Base-by-base conservation (phyloP, 1,140 invertebrate species). In the Danaus melanippus region DNA sequence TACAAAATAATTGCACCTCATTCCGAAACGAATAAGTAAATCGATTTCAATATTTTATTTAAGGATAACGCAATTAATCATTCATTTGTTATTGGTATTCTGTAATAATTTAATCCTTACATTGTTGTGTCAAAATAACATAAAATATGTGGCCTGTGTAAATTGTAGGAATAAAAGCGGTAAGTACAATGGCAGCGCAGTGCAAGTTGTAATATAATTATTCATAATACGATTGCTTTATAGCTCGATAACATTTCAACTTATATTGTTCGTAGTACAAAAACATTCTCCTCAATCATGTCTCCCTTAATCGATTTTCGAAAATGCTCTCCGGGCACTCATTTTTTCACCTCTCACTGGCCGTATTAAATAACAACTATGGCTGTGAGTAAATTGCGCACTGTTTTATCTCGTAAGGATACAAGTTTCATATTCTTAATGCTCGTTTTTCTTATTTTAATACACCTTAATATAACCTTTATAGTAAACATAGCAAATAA, bases 301-400 rank as follows among this genome's bases (percentile, higher is more conserved):
- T 77, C 76, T 67, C 49, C 62, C 73, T 79, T 79, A 81, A 81
- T 78, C 78, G 78, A 79, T 81, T 77, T 80, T 74, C 71, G 69
- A 77, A 79, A 76, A 75, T 63, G 65, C 63, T 49, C 64, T 66
- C 58, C 62, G 64, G 64, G 49, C 60, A 66, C 62, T 81, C 79
- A 76, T 77, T 79, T 77, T 60, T 79, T 77, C 69, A 74, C 67
- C 62, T 72, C 56, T 58, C 45, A 56, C 56, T 62, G 64, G 52
- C 45, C 55, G 61, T 62, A 65, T 71, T 74, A 72, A 72, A 74
- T 72, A 72, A 71, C 66, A 64, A 62, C 58, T 53, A 64, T 57
- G 67, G 57, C 50, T 60, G 73, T 66, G 62, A 64, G 53, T 72
- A 72, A 76, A 79, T 73, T 73, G 67, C 63, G 51, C 62, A 65